Evolutionary conservation across 2,888 invertebrate genomes (phyloP).

Genomic region (Chrysolina oricalcia): DNA sequence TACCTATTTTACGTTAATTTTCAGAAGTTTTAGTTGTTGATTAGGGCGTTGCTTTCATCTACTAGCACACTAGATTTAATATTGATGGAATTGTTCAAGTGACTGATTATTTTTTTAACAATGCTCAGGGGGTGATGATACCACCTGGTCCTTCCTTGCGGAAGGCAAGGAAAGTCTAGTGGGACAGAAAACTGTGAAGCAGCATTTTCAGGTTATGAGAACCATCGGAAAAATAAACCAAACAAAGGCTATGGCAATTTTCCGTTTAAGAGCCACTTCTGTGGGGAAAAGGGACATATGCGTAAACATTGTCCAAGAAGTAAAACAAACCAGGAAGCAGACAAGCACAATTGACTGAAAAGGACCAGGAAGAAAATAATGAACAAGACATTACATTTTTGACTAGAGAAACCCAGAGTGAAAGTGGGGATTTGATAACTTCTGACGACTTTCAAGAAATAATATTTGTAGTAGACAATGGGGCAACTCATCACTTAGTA

Average conservation of each 20-base stretch:
- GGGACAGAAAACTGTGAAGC: background rate
- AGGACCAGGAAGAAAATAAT: background rate
- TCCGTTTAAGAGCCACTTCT: conserved; percentile 42
- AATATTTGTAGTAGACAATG: conserved; percentile 54
- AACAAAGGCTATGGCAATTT: conserved; percentile 23
- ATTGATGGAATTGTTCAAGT: no score
- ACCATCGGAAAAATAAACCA: conserved; percentile 17
- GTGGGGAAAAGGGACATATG: conserved; percentile 46
- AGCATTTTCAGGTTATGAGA: conserved; percentile 11
- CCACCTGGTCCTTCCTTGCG: no score
- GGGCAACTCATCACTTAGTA: no score
- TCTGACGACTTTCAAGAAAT: conserved; percentile 27
- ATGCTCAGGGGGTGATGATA: no score
- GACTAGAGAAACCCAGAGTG: conserved; percentile 23
- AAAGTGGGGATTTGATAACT: conserved; percentile 8
- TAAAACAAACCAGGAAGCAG: no score
- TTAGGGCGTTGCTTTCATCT: no score
- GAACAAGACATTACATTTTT: conserved; percentile 23
- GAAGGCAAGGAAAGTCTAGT: conserved; percentile 23
- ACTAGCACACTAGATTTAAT: no score
- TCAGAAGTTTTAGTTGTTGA: no score
- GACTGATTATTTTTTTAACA: no score
- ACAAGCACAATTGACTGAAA: no score
- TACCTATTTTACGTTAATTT: no score
- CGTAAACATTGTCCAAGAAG: conserved; percentile 38